Evolutionary conservation across 1,140 invertebrate species (phyloP), one percentile per base, ranked within the genome.

Genomic region (Zaprionus capensis): DNA sequence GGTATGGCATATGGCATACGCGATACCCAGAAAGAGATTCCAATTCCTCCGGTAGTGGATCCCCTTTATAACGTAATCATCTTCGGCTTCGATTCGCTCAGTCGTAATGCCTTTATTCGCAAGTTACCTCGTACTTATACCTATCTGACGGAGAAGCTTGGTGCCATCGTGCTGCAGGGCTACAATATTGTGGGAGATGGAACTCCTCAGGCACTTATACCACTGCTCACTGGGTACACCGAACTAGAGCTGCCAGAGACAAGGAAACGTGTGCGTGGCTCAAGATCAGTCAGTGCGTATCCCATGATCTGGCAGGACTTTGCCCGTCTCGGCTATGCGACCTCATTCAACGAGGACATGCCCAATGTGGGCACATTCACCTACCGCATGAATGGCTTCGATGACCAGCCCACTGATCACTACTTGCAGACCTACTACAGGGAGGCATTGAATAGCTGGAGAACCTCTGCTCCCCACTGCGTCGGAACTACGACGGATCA

Each of bases 111-210:
- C 1, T 98, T 98, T 90, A 96, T 97, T 22, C 94, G 98, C 36
- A 96, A 97, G 82, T 93, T 99, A 55, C 98, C 98, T 2, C 96
- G 96, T 77, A 96, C 96, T 9, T 97, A 97, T 82, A 93, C 95
- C 26, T 97, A 96, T 88, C 93, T 99, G 31, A 96, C 94, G 0
- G 93, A 97, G 12, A 91, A 93, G 9, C 92, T 98, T n/a, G 93
- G 95, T 22, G 95, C 95, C 5, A 93, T 95, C 12, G 94, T 98
- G 6, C 91, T 98, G 1, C 94, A 97, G 86, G 96, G 97, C 71
- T 97, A 98, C 79, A 98, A 98, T 85, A 98, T 99, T 65, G 96
- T 99, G 2, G 98, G 98, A 0, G 98, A 99, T 93, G 98, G 98
- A 0, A 99, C 98, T 0, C 97, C 98, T 0, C 97, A 98, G 82